Evolutionary conservation across 2,888 invertebrate genomes (phyloP), one percentile per base, ranked within the genome.

Genomic region (Lycia hirtaria): DNA sequence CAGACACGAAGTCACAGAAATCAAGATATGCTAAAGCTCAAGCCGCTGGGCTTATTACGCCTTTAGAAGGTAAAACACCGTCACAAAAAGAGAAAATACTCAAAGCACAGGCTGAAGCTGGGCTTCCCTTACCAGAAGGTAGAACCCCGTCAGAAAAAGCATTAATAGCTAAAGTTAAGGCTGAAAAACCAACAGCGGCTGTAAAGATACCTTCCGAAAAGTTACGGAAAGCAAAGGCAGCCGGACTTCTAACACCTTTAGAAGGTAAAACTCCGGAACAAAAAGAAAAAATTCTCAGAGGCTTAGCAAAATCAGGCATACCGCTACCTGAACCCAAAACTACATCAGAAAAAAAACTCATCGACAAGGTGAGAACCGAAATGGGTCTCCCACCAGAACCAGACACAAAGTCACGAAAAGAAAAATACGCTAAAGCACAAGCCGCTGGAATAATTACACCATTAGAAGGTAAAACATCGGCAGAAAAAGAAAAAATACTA

Each of bases 281-380:
- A 57, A 74, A 71, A 48, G 71, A 72, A 61, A 62, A 62, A 28
- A 68, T 72, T 2, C 55, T 71, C 1, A 66, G 44, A 62, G 58
- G 56, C 4, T 60, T 69, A 50, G 69, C 65, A 14, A 69, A 68
- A 20, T 53, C 64, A 24, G 77, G 73, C 0, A 28, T 76, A 4
- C 43, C 68, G 3, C 38, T 78, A 9, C 75, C 78, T 4, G 70
- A 74, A 66, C 77, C 75, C 3, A 62, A 69, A 32, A 75, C 74
- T 4, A 14, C 68, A 12, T 75, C 77, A 4, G 76, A 78, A 62
- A 75, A 72, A 55, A 65, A 69, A 4, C 43, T 77, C 4, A 68
- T 77, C 14, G 43, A 58, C 35, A 69, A 67, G 61, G 61, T 69
- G 1, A 64, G 65, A 58, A 68, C 67, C 24, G 58, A 47, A 40